A percentile compares a stretch with the other conserved stretches of the same genome.
Conservation (phyloP, 2,888 invertebrate species). For the Cephus runcator region DNA sequence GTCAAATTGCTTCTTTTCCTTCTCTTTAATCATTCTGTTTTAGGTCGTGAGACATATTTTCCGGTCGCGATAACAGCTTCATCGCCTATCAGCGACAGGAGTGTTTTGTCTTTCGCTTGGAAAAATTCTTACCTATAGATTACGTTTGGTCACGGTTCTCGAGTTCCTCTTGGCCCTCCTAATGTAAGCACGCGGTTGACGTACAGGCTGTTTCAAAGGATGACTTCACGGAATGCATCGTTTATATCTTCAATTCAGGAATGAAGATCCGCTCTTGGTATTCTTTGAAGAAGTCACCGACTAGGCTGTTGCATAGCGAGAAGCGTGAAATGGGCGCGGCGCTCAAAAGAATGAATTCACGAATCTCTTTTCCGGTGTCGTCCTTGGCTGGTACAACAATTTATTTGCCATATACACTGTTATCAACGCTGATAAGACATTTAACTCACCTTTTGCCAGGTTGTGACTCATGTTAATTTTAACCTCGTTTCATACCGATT, state of each 20-base stretch:
- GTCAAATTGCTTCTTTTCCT: neutral
- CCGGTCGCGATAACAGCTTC: neutral
- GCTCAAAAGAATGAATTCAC: neutral
- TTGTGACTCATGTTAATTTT: slow-evolving; percentile 30
- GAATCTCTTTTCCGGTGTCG: neutral
- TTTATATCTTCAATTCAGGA: neutral
- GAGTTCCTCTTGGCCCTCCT: neutral
- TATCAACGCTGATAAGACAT: slow-evolving; percentile 22
- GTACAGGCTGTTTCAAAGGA: neutral
- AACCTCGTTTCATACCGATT: slow-evolving; percentile 18
- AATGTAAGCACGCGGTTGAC: neutral
- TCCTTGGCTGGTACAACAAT: neutral
- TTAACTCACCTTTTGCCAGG: slow-evolving; percentile 13
- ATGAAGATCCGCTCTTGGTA: neutral
- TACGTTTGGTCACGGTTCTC: neutral
- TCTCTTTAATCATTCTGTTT: neutral
- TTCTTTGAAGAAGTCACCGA: neutral
- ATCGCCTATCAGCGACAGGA: neutral
- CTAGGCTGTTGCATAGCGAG: neutral
- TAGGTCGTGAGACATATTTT: no score
- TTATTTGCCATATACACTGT: neutral
- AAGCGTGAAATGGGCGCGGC: neutral
- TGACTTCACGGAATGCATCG: neutral
- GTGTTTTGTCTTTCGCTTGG: neutral
- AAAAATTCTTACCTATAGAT: neutral